Evolutionary conservation across 1,140 invertebrate genomes (phyloP).

Genomic region (Tetramorium parvispinum): DNA sequence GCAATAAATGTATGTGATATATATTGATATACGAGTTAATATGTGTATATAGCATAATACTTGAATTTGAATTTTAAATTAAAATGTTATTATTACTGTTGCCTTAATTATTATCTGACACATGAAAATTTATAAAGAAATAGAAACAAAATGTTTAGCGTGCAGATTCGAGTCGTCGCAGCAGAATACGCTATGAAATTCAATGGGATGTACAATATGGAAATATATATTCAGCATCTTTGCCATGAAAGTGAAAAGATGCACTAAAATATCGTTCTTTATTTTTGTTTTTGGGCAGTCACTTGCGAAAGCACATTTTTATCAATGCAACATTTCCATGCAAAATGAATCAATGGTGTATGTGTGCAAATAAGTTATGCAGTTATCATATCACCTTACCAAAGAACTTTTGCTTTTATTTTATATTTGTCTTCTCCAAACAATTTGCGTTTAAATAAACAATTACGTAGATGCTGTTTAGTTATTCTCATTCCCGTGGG

Average conservation of each 20-base stretch:
- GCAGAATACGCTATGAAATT: constrained; percentile 35
- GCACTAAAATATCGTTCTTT: neutral
- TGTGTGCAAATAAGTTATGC: constrained; percentile 2
- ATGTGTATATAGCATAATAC: neutral
- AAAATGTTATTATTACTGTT: neutral
- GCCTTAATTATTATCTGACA: constrained; percentile 4
- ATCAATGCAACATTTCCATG: too few relatives aligned
- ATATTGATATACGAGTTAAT: neutral
- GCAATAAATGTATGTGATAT: neutral
- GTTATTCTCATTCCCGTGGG: neutral
- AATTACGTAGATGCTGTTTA: neutral
- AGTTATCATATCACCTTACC: neutral
- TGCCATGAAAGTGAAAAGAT: constrained; percentile 18
- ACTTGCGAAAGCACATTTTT: constrained; percentile 8
- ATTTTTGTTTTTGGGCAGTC: neutral
- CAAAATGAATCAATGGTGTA: constrained; percentile 7
- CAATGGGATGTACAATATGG: constrained; percentile 17
- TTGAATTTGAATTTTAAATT: neutral
- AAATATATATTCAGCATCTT: constrained; percentile 33
- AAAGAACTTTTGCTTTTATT: neutral
- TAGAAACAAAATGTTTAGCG: neutral
- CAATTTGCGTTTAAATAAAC: constrained; percentile 22
- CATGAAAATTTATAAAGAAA: neutral
- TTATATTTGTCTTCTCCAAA: neutral
- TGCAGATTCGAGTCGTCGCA: neutral